These are phyloP conservation scores for Drosophila diplacantha DNA, from an alignment of 2,888 invertebrate species.

Conservation along the genomic window DNA sequence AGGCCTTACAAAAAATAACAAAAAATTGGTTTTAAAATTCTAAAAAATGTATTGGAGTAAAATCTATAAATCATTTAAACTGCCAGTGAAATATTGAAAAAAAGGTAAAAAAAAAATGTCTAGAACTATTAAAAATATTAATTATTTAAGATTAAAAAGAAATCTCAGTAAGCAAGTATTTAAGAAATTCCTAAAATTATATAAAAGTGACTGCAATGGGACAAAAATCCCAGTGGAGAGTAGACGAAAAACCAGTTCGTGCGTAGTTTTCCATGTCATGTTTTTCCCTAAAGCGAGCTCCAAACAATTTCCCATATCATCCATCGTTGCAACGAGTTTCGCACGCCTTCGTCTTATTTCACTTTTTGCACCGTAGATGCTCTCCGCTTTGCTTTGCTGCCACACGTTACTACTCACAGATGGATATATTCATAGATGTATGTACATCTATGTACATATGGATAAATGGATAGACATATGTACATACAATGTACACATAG, in stretches of 20 bases:
- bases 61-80: neutral
- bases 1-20: slow-evolving; percentile 29
- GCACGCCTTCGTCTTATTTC: slow-evolving; percentile 61
- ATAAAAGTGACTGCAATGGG: slow-evolving; percentile 3
- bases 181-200: slow-evolving; percentile 12
- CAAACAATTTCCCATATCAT: slow-evolving; percentile 48
- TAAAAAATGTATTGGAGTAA: neutral
- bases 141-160: neutral
- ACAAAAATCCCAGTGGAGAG: neutral
- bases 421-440: slow-evolving; percentile 2
- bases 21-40: neutral
- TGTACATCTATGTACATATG: neutral
- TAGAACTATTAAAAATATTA: neutral
- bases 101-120: neutral
- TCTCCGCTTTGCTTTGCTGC: slow-evolving; percentile 24
- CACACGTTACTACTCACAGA: slow-evolving; percentile 52
- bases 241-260: slow-evolving; percentile 27
- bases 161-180: neutral
- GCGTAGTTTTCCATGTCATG: slow-evolving; percentile 36
- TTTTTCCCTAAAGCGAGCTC: slow-evolving; percentile 27
- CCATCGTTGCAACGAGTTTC: slow-evolving; percentile 51
- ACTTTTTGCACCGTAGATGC: slow-evolving; percentile 14
- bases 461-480: neutral
- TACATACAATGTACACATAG: slow-evolving; percentile 7
- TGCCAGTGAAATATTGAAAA: too few species aligned